Conservation (phyloP, 2,113 vertebrate species). For the Odocoileus virginianus region DNA sequence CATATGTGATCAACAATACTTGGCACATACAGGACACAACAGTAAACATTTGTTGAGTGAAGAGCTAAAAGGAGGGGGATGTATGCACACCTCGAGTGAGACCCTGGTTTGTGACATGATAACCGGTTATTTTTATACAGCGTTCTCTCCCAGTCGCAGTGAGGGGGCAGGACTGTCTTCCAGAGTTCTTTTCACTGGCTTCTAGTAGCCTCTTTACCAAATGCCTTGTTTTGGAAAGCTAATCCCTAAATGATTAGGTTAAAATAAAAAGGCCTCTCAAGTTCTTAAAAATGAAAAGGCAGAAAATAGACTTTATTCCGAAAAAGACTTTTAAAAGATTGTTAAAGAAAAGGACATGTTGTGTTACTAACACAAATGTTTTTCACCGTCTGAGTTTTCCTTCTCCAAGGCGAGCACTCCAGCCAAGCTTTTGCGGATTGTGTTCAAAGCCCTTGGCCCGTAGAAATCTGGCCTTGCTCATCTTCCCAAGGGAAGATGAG, state of each 20-base stretch:
- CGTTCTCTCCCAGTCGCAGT: neutral
- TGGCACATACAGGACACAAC: neutral
- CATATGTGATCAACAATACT: neutral
- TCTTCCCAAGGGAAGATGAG: neutral
- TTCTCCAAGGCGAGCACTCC: neutral
- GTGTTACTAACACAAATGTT: neutral
- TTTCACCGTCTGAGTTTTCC: neutral
- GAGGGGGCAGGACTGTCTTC: neutral
- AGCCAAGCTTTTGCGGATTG: neutral
- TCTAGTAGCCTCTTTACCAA: neutral
- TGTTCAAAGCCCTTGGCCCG: neutral
- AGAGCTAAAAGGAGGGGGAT: neutral
- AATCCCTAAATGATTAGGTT: neutral
- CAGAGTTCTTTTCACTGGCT: neutral
- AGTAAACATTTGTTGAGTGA: neutral
- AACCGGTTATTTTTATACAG: neutral
- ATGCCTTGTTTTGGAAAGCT: neutral
- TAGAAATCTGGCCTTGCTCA: neutral
- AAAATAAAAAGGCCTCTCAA: neutral
- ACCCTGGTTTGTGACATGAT: rapidly evolving
- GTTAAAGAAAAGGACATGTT: neutral
- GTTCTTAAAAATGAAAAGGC: slow-evolving; percentile 24
- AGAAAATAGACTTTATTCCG: slow-evolving; percentile 63
- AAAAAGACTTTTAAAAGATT: neutral
- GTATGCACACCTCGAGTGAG: too few relatives aligned